Evolutionary conservation across 2,113 vertebrate species (phyloP), one percentile per base, ranked within the genome.

Genomic region (Cephalopterus ornatus): DNA sequence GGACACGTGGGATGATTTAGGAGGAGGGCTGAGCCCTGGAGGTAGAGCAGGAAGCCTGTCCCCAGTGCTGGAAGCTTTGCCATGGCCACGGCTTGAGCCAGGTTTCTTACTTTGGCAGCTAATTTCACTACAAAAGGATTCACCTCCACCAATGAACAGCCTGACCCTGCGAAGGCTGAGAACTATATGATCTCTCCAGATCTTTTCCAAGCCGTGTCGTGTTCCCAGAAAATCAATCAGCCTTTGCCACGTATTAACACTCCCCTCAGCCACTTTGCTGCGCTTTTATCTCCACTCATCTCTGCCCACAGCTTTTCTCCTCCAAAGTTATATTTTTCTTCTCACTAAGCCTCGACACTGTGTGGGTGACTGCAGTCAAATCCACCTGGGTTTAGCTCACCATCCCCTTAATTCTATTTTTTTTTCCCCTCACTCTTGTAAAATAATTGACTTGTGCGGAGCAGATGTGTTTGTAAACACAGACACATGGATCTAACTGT

Each of bases 381-480:
- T 11, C 52, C n/a, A 72, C 27, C 37, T 39, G 42, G 8, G 18
- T 76, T 37, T 44, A 20, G 12, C 47, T 66, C 44, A 81, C 61
- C 41, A 88, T 59, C 56, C 41, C 77, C 78, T 50, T 27, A 0
- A 19, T 84, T 61, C 49, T 80, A 46, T 10, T 23, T 19, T 49
- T 59, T 30, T 56, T 58, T 52, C 28, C 21, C 66, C 72, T 74
- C 76, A 27, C 1, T 9, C 68, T 85, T 65, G 66, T 66, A 62
- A 92, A 95, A 87, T 58, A 91, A 90, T 53, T 63, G 80, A 44
- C 83, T 86, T 39, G 68, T 66, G 15, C 41, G 2, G 72, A 94
- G 95, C 95, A 92, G 95, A 94, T 93, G 95, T 33, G 5, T 96
- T 95, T 93, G 96, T 97, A 97, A 97, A 96, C 93, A 96, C 78